Percentiles rank a stretch among this genome's conserved stretches.
Conservation (phyloP, 2,888 invertebrate species). For the Lycocerus yunnanus region DNA sequence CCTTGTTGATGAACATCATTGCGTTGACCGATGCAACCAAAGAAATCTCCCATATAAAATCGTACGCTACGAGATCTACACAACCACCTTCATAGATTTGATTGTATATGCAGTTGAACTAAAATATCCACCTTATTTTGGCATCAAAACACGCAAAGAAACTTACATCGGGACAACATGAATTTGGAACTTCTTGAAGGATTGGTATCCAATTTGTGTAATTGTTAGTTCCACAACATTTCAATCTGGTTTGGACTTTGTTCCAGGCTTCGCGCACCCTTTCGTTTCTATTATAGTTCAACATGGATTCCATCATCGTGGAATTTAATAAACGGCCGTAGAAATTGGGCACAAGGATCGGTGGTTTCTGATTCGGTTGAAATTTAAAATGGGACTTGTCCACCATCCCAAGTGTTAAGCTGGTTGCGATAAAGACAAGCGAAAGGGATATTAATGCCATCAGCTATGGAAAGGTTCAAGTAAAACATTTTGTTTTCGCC, state of each 20-base stretch:
- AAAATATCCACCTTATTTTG: background rate
- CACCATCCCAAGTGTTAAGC: constrained; percentile 21
- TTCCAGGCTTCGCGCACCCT: constrained; percentile 29
- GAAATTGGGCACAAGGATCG: constrained; percentile 8
- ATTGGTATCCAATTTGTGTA: constrained; percentile 27
- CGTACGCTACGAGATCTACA: constrained; percentile 30
- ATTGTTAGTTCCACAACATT: constrained; percentile 35
- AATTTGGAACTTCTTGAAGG: constrained; percentile 19
- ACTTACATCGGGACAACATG: constrained; percentile 24
- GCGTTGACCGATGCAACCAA: constrained; percentile 19
- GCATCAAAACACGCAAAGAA: background rate
- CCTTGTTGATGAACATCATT: background rate
- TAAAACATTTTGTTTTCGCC: background rate
- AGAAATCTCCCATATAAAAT: constrained; percentile 33
- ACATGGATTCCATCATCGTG: constrained; percentile 22
- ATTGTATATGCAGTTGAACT: background rate
- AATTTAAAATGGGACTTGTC: constrained; percentile 25
- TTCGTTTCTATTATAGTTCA: constrained; percentile 10
- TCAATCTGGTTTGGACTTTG: constrained; percentile 28
- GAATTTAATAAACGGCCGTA: constrained; percentile 24
- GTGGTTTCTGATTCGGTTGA: constrained; percentile 6
- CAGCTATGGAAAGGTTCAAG: constrained; percentile 15
- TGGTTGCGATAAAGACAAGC: constrained; percentile 22
- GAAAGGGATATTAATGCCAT: constrained; percentile 26
- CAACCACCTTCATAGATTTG: constrained; percentile 25